Evolutionary conservation across 2,113 vertebrate genomes (phyloP).

Genomic region (Aramus guarauna): DNA sequence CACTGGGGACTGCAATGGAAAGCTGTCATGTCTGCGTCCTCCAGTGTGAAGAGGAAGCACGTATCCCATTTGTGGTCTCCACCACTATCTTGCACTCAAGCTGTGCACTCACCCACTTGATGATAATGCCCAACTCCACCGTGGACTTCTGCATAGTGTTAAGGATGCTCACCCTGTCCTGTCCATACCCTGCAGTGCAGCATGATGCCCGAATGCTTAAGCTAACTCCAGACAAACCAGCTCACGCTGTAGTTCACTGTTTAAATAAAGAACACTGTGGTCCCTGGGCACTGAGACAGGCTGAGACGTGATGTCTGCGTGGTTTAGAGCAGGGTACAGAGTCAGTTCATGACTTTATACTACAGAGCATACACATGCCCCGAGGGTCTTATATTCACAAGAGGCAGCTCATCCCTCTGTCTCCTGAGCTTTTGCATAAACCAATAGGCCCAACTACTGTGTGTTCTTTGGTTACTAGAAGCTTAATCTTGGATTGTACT

Average conservation of each 20-base stretch:
- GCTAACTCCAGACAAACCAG: not conserved
- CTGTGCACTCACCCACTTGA: accelerated
- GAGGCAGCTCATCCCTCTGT: not conserved
- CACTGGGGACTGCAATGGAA: not conserved
- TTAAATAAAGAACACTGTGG: not conserved
- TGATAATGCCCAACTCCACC: not conserved
- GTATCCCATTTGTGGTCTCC: not conserved
- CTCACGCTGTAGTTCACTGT: not conserved
- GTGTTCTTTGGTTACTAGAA: not conserved
- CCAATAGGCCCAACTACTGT: not conserved
- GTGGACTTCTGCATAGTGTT: not conserved
- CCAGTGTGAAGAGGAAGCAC: not conserved
- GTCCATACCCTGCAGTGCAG: accelerated
- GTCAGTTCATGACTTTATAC: not conserved
- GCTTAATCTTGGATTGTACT: not conserved
- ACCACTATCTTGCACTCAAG: not conserved
- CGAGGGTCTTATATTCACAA: not conserved
- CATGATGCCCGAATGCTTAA: not conserved
- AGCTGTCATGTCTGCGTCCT: not conserved
- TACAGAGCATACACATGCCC: not conserved
- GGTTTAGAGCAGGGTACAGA: not conserved
- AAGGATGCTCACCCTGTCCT: not conserved
- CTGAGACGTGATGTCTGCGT: not conserved
- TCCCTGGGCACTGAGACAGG: not conserved
- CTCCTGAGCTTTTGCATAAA: not conserved